Percentiles rank a stretch among this genome's conserved stretches.
phyloP scores from a whole-genome alignment of 2,888 invertebrate genomes.

The Phytoseiulus persimilis region DNA sequence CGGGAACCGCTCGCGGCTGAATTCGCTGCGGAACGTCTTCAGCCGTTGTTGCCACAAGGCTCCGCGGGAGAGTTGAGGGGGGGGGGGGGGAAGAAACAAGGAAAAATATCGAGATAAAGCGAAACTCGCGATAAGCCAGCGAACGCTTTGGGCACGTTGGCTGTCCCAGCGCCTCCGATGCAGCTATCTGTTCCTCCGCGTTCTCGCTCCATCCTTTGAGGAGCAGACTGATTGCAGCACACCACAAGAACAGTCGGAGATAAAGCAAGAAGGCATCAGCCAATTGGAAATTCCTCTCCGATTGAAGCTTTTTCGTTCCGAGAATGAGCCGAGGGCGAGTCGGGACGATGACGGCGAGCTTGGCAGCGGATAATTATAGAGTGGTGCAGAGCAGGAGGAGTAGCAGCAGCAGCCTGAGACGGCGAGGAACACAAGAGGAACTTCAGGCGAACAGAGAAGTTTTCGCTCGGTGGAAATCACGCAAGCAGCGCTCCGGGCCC shows the following conservation, averaged over 20 bases:
- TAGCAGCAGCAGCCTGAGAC: background rate
- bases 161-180: background rate
- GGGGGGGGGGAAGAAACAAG: background rate
- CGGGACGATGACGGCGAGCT: background rate
- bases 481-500: background rate
- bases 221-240: background rate
- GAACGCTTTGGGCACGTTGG: conserved; percentile 5
- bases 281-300: background rate
- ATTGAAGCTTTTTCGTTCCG: background rate
- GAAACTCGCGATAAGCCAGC: background rate
- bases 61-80: background rate
- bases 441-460: background rate
- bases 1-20: background rate
- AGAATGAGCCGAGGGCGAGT: background rate
- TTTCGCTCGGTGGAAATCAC: background rate
- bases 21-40: background rate
- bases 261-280: background rate
- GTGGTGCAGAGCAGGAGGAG: background rate
- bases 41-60: background rate
- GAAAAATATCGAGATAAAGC: background rate
- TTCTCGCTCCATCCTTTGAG: background rate
- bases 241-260: background rate
- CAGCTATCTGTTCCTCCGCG: background rate
- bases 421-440: background rate
- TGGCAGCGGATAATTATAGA: background rate